Base-by-base conservation (phyloP, 2,113 vertebrate species). In the Lamprologus sp. region DNA sequence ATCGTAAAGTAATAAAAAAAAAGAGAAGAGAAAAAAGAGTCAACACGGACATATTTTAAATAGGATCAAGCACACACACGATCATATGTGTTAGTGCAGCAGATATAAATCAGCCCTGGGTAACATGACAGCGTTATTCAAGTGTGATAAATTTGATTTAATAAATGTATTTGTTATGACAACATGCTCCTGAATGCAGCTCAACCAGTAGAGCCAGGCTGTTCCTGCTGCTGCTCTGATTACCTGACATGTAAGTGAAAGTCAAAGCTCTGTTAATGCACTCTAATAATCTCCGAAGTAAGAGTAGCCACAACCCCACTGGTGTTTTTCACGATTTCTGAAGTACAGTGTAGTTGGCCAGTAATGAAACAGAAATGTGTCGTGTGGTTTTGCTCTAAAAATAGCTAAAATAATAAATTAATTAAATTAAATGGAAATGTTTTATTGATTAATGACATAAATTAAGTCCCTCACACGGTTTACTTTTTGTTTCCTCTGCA, bases 181-280 rank as follows among this genome's bases (percentile, higher is more conserved):
- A 88, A 84, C 88, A 86, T 13, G 15, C 9, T 4, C 11, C 9
- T 58, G 28, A 86, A 89, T 82, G 89, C 35, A 82, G 81, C n/a
- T 63, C 17, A 37, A 90, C 89, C 75, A 83, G 90, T 40, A 23
- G 7, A 88, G n/a, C 82, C 63, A 68, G 79, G 6, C 53, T 56
- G 47, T 35, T 56, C 37, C 21, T 26, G 1, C 37, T 45, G 9
- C 40, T 47, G 31, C 65, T 77, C 14, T 47, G 3, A 84, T 55
- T 49, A 80, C 14, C 21, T 28, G 19, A 53, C 51, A 10, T 79
- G 17, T 11, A 3, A 49, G 33, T 70, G 19, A 83, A 77, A 86
- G 40, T 15, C 28, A 23, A 54, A 40, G 35, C 28, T 79, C 13
- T 54, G 68, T 37, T 33, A n/a, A 35, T 33, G 54, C 15, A 15